These are phyloP conservation scores for Syngnathus typhle DNA, from an alignment of 2,113 vertebrate genomes.

Conservation along the genomic window DNA sequence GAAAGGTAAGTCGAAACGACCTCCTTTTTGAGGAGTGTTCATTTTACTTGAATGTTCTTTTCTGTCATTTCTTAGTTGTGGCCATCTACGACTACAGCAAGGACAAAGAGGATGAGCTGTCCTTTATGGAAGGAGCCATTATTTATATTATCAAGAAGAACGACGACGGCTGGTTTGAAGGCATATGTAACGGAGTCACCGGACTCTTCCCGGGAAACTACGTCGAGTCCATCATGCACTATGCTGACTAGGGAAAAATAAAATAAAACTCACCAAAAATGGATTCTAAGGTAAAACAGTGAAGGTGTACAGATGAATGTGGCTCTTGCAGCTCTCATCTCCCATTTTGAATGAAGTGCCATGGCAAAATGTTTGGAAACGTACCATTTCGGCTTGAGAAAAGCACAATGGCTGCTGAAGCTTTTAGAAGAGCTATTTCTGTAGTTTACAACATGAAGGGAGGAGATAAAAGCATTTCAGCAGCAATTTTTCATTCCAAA, in stretches of 20 bases:
- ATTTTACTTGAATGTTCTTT: background rate
- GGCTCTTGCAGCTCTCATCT: slow-evolving; percentile 29
- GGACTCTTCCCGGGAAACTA: slow-evolving; percentile 98
- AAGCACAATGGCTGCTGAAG: slow-evolving; percentile 1
- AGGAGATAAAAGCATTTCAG: slow-evolving; percentile 4
- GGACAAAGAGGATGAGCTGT: slow-evolving; percentile 98
- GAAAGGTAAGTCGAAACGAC: slow-evolving; percentile 76
- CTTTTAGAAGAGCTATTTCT: slow-evolving; percentile 21
- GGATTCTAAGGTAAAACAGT: slow-evolving; percentile 15
- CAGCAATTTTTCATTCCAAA: background rate
- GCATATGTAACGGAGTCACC: slow-evolving; percentile 92
- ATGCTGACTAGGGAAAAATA: slow-evolving; percentile 79
- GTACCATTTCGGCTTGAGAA: slow-evolving; percentile 16
- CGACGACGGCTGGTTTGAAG: slow-evolving; percentile 98
- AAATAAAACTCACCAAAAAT: background rate
- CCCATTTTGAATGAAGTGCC: slow-evolving; percentile 49
- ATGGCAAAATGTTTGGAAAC: slow-evolving; percentile 34
- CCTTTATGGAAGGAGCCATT: slow-evolving; percentile 97
- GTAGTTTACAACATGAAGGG: slow-evolving; percentile 44
- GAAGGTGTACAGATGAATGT: slow-evolving; percentile 42
- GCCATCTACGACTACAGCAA: slow-evolving; percentile 98
- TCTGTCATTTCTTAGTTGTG: slow-evolving; percentile 75
- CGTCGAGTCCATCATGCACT: slow-evolving; percentile 99
- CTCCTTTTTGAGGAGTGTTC: background rate
- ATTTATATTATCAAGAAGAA: slow-evolving; percentile 99